Conservation (phyloP, 1,140 invertebrate species). For the Yoshiicerus persimilis region DNA sequence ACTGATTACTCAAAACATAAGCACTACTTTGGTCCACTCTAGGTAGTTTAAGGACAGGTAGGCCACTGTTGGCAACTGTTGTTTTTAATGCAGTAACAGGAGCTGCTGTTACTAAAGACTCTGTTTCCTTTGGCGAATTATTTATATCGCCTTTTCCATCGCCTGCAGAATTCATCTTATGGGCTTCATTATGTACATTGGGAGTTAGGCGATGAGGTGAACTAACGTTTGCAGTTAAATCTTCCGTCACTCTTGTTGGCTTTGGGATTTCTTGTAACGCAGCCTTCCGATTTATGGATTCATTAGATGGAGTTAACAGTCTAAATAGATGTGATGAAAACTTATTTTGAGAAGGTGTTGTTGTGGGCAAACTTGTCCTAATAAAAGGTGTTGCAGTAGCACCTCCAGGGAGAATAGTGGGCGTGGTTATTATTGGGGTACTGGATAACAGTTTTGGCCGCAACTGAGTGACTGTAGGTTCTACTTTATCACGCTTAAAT, state of each 20-base stretch:
- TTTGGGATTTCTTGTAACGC: not conserved
- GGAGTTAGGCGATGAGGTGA: not conserved
- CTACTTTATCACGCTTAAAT: not conserved
- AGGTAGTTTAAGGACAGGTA: too few species aligned
- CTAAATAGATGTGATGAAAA: not conserved
- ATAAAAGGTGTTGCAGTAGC: not conserved
- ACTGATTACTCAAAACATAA: too few species aligned
- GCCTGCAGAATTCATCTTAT: too few species aligned
- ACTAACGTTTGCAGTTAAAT: not conserved
- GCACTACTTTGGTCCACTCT: too few species aligned
- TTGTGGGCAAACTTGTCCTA: not conserved
- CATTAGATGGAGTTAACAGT: not conserved
- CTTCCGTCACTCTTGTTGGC: not conserved
- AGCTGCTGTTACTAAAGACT: too few species aligned
- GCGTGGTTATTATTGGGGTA: not conserved
- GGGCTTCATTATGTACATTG: too few species aligned
- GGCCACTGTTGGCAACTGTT: too few species aligned
- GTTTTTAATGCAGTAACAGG: too few species aligned
- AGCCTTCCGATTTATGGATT: not conserved
- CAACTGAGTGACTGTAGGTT: not conserved
- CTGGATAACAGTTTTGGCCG: not conserved
- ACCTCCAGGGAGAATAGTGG: not conserved
- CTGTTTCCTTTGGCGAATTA: too few species aligned
- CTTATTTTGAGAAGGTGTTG: not conserved
- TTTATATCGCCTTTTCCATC: too few species aligned